phyloP scores from a whole-genome alignment of 2,888 invertebrate genomes.

The Sarcophaga carnaria region DNA sequence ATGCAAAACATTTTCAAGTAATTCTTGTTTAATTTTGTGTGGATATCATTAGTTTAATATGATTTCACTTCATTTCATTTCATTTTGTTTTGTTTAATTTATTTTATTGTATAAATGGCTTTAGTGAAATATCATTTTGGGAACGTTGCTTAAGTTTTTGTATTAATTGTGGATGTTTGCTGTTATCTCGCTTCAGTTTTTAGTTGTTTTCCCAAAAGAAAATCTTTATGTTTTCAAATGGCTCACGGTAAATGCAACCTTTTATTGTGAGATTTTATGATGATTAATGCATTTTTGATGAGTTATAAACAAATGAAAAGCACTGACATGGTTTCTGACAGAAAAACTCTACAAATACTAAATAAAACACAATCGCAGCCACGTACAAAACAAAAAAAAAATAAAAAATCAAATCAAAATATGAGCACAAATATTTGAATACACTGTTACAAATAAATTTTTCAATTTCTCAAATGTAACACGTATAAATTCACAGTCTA shows the following conservation, averaged over 20 bases:
- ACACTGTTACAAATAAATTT: slow-evolving; percentile 7
- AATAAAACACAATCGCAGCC: neutral
- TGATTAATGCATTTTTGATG: slow-evolving; percentile 80
- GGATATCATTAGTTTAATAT: neutral
- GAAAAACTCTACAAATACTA: slow-evolving; percentile 20
- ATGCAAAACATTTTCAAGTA: neutral
- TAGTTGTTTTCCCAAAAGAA: slow-evolving; percentile 11
- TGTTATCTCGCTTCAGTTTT: neutral
- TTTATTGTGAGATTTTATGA: slow-evolving; percentile 70
- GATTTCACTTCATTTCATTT: neutral
- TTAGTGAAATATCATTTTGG: neutral
- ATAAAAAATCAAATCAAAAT: neutral
- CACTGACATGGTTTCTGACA: slow-evolving; percentile 41
- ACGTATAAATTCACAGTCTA: too few relatives aligned
- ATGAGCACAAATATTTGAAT: slow-evolving; percentile 11
- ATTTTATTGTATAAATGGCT: neutral
- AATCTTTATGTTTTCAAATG: slow-evolving; percentile 72
- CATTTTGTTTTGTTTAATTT: neutral
- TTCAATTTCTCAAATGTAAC: too few relatives aligned
- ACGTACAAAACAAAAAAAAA: too few relatives aligned
- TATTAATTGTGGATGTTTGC: neutral
- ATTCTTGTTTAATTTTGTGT: neutral
- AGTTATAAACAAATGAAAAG: slow-evolving; percentile 73
- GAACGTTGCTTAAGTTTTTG: neutral
- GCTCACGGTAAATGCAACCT: slow-evolving; percentile 77